Evolutionary conservation across 2,113 vertebrate species (phyloP), one percentile per base, ranked within the genome.

Genomic region (Myotis yumanensis): DNA sequence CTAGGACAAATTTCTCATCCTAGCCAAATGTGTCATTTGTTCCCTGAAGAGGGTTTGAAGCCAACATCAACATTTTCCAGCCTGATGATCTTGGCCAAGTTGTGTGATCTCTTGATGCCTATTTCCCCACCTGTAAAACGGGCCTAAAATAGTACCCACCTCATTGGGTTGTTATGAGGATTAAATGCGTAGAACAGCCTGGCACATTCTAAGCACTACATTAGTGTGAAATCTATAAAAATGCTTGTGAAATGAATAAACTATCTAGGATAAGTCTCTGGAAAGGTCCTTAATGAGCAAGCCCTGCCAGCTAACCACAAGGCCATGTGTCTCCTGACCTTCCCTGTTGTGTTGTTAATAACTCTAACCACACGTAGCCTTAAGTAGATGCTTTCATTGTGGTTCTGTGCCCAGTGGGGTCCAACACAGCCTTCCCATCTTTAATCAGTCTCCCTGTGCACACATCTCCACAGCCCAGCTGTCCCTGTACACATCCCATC

Each of bases 1-100:
- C 57, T 76, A 77, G 37, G 66, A 86, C 46, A 72, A 18, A 86
- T 46, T 68, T 90, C 48, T 95, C 89, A 71, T 93, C 32, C 37
- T 40, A 72, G 37, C 37, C 76, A 80, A 81, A 86, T 23, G 43
- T 80, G 12, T 87, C 64, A 18, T 83, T 46, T 62, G 80, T 69
- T 40, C 23, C 52, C 57, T 46, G 57, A 22, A 75, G 68, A 71
- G 23, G 81, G 30, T 5, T 89, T 73, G 40, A 81, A 37, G 35
- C 81, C 30, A 2, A 62, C 10, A 90, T 93, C 46, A n/a, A 9
- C 40, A 82, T 66, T 59, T 79, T 62, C 46, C 86, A 66, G 16
- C 73, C 62, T 37, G 69, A 40, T n/a, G 91, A 25, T 52, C 51
- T 16, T 72, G 18, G 48, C 30, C 46, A 82, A 77, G 18, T 32